These are phyloP conservation scores for Stegostoma tigrinum DNA, from an alignment of 2,113 vertebrate species.

Conservation along the genomic window DNA sequence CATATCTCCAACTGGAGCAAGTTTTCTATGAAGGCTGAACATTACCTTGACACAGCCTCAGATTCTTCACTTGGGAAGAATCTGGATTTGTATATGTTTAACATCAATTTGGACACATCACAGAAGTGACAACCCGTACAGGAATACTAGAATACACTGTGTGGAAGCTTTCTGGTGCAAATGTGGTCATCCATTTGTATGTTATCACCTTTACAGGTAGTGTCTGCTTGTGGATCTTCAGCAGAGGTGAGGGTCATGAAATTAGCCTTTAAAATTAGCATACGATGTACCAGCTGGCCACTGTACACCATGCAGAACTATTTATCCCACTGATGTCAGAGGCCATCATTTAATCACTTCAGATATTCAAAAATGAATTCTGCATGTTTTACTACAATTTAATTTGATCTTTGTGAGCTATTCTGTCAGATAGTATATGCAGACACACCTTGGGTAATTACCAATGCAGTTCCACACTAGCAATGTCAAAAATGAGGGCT, in stretches of 20 bases:
- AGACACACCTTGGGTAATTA: background rate
- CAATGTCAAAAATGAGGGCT: background rate
- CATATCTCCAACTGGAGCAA: background rate
- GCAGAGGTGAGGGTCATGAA: background rate
- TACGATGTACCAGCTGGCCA: background rate
- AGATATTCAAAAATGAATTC: background rate
- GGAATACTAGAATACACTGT: background rate
- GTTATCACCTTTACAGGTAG: background rate
- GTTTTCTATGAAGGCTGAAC: background rate
- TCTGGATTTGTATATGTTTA: background rate
- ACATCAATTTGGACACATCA: background rate
- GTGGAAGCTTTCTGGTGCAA: background rate
- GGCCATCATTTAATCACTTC: background rate
- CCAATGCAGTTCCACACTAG: background rate
- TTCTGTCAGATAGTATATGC: background rate
- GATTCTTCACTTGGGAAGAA: background rate
- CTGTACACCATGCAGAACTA: background rate
- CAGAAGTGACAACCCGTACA: background rate
- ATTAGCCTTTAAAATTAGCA: background rate
- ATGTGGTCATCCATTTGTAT: background rate
- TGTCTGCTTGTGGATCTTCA: background rate
- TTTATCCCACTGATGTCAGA: background rate
- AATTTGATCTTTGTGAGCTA: background rate
- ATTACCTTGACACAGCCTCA: background rate
- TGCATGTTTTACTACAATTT: background rate